Conservation (phyloP, 2,113 vertebrate genomes). For the Centropus unirufus region DNA sequence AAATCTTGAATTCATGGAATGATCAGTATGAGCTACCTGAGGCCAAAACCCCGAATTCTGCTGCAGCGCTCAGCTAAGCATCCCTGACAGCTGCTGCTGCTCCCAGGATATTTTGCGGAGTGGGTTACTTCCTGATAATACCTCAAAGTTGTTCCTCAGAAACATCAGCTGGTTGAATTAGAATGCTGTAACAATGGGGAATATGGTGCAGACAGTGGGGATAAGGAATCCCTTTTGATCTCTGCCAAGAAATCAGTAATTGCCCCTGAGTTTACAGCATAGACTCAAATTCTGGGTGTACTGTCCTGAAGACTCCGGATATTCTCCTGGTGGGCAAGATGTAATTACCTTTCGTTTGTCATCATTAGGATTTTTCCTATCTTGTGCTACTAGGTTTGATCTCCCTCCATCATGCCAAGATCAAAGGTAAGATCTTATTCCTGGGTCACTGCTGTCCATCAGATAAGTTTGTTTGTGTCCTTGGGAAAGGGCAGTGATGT, state of each 20-base stretch:
- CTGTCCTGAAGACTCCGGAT: background rate
- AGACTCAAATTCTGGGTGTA: background rate
- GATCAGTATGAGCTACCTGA: slow-evolving; percentile 1
- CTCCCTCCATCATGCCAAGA: background rate
- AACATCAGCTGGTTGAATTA: background rate
- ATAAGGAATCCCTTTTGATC: rapidly evolving
- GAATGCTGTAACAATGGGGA: background rate
- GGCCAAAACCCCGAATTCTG: background rate
- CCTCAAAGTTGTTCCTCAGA: background rate
- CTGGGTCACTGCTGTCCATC: slow-evolving; percentile 45
- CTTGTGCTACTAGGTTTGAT: slow-evolving; percentile 24
- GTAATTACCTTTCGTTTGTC: slow-evolving; percentile 51
- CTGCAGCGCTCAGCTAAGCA: background rate
- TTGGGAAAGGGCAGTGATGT: slow-evolving; percentile 20
- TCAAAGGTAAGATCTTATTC: slow-evolving; percentile 64
- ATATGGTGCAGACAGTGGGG: background rate
- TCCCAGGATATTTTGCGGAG: background rate
- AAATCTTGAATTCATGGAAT: background rate
- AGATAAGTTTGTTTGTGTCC: slow-evolving; percentile 40
- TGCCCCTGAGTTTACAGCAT: background rate
- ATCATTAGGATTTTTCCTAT: slow-evolving; percentile 39
- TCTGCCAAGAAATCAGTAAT: background rate
- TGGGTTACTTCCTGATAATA: background rate
- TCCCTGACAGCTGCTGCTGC: background rate
- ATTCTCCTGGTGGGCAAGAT: background rate